Evolutionary conservation across 2,888 invertebrate species (phyloP), one percentile per base, ranked within the genome.

Genomic region (Synergus gifuensis): DNA sequence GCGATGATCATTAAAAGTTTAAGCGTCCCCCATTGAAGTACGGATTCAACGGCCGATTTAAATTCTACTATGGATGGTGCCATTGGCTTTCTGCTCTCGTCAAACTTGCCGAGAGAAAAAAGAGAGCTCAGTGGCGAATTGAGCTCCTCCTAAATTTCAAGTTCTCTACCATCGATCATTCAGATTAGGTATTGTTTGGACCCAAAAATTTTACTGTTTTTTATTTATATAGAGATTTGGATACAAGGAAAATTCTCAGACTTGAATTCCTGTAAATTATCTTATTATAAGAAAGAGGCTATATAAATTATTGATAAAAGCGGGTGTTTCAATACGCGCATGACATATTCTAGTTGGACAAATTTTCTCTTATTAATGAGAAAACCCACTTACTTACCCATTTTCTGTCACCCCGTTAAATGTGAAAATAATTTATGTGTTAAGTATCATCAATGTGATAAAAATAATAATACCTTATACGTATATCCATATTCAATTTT

Each of bases 1-100:
- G 85, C 88, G 88, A 88, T 87, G 88, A 88, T 89, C 90, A 89
- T 90, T 90, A 90, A 90, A 90, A 90, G 88, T 90, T 90, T 90
- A 90, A 90, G 89, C 88, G 89, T 86, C 85, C 87, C 85, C 86
- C 83, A 89, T 89, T 89, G 85, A 89, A 88, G 89, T 85, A 84
- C 87, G 86, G 84, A 89, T 88, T 87, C 86, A 84, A 87, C 85
- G 86, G 87, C 86, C 87, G 85, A 83, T 85, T 89, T 80, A 86
- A 88, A 90, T 90, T 90, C 87, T 85, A 85, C 85, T 85, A 84
- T 85, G 85, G 83, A 81, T 36, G 22, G 76, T 28, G 16, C 62
- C 18, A 77, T 64, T 77, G 64, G 64, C 64, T 63, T 77, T 77
- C 63, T 49, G 54, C 64, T 76, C 76, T 76, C 63, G 62, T 73